Base-by-base conservation (phyloP, 2,797 vertebrate species). In the Hephaestus fuliginosus region DNA sequence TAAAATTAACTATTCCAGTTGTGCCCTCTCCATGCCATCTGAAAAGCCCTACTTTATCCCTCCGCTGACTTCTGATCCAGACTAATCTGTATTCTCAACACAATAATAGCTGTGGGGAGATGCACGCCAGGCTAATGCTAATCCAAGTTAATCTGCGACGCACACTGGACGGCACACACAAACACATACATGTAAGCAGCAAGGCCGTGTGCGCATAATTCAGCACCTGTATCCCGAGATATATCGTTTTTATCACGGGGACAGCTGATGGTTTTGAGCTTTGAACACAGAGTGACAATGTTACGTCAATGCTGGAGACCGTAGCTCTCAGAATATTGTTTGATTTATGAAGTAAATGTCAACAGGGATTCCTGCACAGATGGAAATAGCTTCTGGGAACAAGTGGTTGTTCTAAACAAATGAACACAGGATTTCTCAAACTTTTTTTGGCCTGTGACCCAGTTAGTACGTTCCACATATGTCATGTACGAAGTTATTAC, bases 1-100 rank as follows among this genome's bases (percentile, higher is more conserved):
- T 22, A 65, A 17, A 70, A 69, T 81, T 3, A 74, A 20, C n/a
- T 68, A 43, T 76, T 68, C 61, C 49, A 28, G 49, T 46, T 51
- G 1, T 15, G 74, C 6, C 66, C 53, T 51, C 58, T 55, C 14
- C 20, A 3, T 7, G 46, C 69, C 5, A 13, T 64, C 41, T 48
- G 61, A 39, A 86, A 76, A 60, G 55, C 84, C 73, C 74, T 49
- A 36, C 67, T 74, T 72, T 49, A 68, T 63, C 57, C 76, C 66
- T 74, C 39, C 20, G 2, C 64, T 86, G 69, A 83, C 76, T 83
- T 74, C 77, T 82, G 66, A 87, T 88, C 64, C 56, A 10, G 28
- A 74, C 76, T 92, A 87, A 92, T 94, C 90, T 89, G 81, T 74
- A 84, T 81, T 87, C 69, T 86, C 78, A 77, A 46, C 79, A 66